Evolutionary conservation across 2,113 vertebrate species (phyloP), one percentile per base, ranked within the genome.

Genomic region (Epinephelus moara): DNA sequence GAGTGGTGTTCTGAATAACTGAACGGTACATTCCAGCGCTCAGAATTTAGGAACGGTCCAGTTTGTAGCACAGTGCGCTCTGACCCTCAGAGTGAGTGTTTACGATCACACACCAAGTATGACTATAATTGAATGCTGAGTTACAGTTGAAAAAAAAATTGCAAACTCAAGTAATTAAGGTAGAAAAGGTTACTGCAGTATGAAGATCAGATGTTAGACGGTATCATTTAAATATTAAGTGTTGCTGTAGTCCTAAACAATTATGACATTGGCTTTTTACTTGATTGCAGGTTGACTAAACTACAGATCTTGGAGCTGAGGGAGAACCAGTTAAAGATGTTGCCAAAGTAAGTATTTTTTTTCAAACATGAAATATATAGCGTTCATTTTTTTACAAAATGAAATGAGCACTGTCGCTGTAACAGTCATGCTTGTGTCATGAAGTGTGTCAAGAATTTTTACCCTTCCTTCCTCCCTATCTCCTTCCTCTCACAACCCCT

Each of bases 301-400:
- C 96, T 99, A 66, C 98, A 98, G 93, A 99, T 99, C 89, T 42
- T 99, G 95, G 98, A 99, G 94, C 96, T 99, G 88, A 96, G 98
- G 94, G 98, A 99, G 95, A 99, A 99, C 93, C 98, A 99, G 93
- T 94, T 99, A 87, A 99, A 99, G 96, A 97, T 97, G 96, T 95
- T 99, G 95, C 98, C 98, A 95, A 99, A 99, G 98, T 99, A 96
- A 74, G 89, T 89, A 13, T 57, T 80, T 23, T 68, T 52, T 64
- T 60, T 0, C 45, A 33, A 6, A 70, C 25, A 56, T 47, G 18
- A 60, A 30, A 74, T 40, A 3, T 6, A 8, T 12, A 37, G 10
- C 5, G 18, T 47, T 40, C 0, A 9, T 64, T 75, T 33, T 33
- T 40, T 64, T 19, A 15, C 13, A n/a, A 70, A 80, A 53, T 33